These are phyloP conservation scores for Ferdinandea cuprea DNA, from an alignment of 2,888 invertebrate species.

Conservation along the genomic window DNA sequence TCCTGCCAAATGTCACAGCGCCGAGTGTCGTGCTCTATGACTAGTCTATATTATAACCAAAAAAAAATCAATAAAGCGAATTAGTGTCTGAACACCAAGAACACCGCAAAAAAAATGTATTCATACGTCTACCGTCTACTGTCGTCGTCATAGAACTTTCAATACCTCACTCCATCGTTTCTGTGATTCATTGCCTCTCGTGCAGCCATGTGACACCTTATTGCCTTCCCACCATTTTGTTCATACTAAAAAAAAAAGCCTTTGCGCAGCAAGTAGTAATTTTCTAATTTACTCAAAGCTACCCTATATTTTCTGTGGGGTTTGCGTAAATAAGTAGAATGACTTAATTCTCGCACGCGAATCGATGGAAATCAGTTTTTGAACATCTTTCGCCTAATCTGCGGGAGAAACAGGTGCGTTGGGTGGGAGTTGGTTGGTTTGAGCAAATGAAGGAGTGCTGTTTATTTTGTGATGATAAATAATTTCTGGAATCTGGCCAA, in stretches of 20 bases:
- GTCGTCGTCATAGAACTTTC: background rate
- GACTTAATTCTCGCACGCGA: constrained; percentile 35
- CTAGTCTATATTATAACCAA: no score
- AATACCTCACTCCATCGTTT: background rate
- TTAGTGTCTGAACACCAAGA: no score
- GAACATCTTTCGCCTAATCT: background rate
- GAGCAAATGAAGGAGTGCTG: background rate
- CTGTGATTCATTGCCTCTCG: background rate
- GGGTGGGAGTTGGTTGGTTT: background rate
- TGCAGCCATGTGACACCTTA: constrained; percentile 19
- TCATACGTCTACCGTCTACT: no score
- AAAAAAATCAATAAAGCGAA: no score
- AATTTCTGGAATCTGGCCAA: background rate
- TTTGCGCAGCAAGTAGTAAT: background rate
- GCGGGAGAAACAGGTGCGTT: background rate
- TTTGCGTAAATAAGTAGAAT: background rate
- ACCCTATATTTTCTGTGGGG: background rate
- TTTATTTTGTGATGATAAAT: background rate
- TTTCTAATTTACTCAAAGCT: background rate
- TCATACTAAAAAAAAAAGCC: background rate
- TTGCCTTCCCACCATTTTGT: background rate
- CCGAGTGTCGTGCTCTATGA: no score
- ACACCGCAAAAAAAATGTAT: no score
- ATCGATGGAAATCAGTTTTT: background rate
- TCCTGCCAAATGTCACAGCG: no score